Percentiles rank a stretch among this genome's conserved stretches.
Conservation (phyloP, 2,797 vertebrate genomes). For the Cryptoblepharus egeriae region DNA sequence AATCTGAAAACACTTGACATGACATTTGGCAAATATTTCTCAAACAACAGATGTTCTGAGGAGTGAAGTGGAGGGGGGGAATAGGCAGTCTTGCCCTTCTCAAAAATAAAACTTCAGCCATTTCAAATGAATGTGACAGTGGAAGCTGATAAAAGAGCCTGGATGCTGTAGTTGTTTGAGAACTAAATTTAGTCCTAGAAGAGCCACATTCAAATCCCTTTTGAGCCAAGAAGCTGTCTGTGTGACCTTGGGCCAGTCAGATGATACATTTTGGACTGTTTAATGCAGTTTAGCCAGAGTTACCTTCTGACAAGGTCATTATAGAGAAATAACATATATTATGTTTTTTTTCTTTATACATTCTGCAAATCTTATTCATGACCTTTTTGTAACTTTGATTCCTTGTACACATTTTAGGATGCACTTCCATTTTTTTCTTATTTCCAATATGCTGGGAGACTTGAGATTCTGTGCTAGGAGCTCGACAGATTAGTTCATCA, state of each 20-base stretch:
- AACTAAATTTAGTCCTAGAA: too few species aligned
- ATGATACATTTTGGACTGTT: too few species aligned
- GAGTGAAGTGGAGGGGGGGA: background rate
- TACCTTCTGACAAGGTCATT: background rate
- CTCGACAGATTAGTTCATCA: background rate
- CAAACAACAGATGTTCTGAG: background rate
- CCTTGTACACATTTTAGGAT: background rate
- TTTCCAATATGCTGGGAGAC: background rate
- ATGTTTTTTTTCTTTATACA: too few species aligned
- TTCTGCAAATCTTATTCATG: background rate
- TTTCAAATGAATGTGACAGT: background rate
- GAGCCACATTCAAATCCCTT: too few species aligned
- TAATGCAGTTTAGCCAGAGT: too few species aligned
- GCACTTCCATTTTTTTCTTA: background rate
- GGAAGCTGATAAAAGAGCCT: background rate
- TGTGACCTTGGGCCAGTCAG: too few species aligned
- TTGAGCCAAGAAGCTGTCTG: too few species aligned
- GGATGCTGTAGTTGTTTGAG: too few species aligned
- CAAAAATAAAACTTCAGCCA: background rate
- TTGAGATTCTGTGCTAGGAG: background rate
- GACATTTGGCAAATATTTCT: background rate
- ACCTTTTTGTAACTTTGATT: background rate
- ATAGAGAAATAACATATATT: too few species aligned
- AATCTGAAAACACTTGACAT: background rate
- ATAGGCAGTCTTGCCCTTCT: background rate